A percentile compares a stretch with the other conserved stretches of the same genome.
Conservation (phyloP, 2,888 invertebrate species). For the Watsonalla cultraria region DNA sequence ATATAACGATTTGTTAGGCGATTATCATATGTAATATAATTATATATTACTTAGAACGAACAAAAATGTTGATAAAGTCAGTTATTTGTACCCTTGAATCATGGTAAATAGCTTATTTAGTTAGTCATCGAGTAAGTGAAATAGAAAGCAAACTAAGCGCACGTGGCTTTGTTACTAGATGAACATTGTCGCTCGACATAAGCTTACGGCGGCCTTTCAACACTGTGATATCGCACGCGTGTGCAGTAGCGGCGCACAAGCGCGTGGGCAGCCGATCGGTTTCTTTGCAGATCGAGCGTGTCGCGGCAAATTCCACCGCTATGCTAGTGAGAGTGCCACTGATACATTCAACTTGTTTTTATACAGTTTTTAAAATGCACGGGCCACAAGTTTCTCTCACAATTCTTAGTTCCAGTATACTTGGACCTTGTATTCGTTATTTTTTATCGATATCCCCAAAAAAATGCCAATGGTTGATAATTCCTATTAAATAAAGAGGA, state of each 20-base stretch:
- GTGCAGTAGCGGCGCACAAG: constrained; percentile 4
- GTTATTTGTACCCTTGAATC: no score
- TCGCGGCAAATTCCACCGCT: constrained; percentile 39
- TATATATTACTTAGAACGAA: no score
- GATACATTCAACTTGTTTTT: constrained; percentile 10
- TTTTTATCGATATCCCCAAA: no score
- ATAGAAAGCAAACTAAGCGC: not conserved
- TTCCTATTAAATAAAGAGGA: no score
- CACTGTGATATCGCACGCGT: not conserved
- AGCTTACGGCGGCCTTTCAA: not conserved
- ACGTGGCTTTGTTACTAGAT: not conserved
- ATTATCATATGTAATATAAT: no score
- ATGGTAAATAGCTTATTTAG: no score
- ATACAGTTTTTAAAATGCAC: not conserved
- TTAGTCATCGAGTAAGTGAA: not conserved
- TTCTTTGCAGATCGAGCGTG: constrained; percentile 35
- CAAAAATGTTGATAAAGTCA: no score
- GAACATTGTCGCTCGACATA: not conserved
- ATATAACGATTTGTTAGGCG: no score
- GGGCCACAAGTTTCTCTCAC: not conserved
- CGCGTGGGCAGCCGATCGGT: constrained; percentile 34
- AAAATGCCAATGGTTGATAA: no score
- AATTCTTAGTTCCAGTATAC: not conserved
- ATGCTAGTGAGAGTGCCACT: constrained; percentile 45
- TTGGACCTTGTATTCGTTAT: no score